phyloP scores from a whole-genome alignment of 2,888 invertebrate species.

The Pyrocoelia pectoralis region DNA sequence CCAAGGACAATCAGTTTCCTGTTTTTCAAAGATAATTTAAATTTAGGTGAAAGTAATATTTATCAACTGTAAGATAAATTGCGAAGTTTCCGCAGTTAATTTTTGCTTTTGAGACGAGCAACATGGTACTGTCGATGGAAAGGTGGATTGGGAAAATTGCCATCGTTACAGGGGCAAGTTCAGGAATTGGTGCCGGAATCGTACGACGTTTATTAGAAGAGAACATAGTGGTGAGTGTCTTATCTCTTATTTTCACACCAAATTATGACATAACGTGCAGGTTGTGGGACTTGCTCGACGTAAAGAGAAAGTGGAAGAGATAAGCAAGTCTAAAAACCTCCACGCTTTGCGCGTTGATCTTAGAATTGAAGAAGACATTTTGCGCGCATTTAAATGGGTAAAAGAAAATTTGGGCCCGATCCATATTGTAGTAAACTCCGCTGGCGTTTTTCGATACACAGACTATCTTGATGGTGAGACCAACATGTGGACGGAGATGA shows the following conservation, averaged over 20 bases:
- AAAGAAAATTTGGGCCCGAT: constrained; percentile 41
- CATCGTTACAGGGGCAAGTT: constrained; percentile 18
- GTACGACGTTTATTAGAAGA: background rate
- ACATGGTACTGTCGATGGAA: constrained; percentile 13
- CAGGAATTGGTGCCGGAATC: constrained; percentile 18
- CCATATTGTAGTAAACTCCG: constrained; percentile 43
- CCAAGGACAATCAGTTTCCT: too few species aligned
- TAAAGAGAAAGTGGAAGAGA: background rate
- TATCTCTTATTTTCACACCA: background rate
- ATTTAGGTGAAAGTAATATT: too few species aligned
- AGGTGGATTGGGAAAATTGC: constrained; percentile 21
- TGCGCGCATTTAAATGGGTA: constrained; percentile 20
- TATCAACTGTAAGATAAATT: too few species aligned
- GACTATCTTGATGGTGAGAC: constrained; percentile 38
- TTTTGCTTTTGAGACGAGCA: too few species aligned
- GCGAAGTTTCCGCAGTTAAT: too few species aligned
- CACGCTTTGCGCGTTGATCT: background rate
- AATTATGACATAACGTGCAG: background rate
- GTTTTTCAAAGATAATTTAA: too few species aligned
- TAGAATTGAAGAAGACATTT: constrained; percentile 12
- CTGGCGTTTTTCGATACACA: constrained; percentile 34
- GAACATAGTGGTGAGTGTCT: background rate
- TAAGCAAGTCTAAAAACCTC: background rate
- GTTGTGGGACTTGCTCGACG: background rate
- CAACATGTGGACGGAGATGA: constrained; percentile 19